Evolutionary conservation across 2,113 vertebrate genomes (phyloP), one percentile per base, ranked within the genome.

Genomic region (Nymphicus hollandicus): DNA sequence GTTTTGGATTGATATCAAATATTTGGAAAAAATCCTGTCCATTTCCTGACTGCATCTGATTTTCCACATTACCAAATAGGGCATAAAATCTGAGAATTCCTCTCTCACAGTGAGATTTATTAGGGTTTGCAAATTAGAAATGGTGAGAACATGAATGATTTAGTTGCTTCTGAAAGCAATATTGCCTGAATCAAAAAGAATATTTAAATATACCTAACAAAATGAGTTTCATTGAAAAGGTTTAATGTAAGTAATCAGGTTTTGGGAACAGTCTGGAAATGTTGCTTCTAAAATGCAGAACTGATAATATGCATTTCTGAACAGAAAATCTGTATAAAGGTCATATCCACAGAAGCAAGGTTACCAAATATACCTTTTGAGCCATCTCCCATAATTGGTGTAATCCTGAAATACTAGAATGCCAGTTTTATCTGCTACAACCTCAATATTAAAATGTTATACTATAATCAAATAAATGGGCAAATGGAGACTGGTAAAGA

Each of bases 1-100:
- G 17, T 10, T 92, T 90, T 96, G 90, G 88, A 90, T 79, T 88
- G 84, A 14, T 89, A 86, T 94, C 92, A 96, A 94, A 92, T 96
- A 83, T 86, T 92, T 93, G 77, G 72, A 94, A 96, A 78, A 52
- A 95, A 93, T 92, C 74, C 83, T 91, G 44, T 89, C 86, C 14
- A 35, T 93, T 97, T 96, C 81, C n/a, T 86, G 2, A 1, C 66
- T 87, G 56, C 47, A 92, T 92, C 64, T 88, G 88, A 96, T 95
- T 95, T 97, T 95, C 49, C 70, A 72, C 55, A 11, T 89, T 89
- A 92, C 72, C 29, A 76, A 96, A 94, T 63, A 92, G 80, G 89
- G 81, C 89, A 92, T 79, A 95, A 87, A 89, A 97, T 92, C 49
- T 73, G 43, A 94, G 81, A 93, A 86, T 91, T 91, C 46, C 7